Base-by-base conservation (phyloP, 2,888 invertebrate genomes). In the Arge pagana region DNA sequence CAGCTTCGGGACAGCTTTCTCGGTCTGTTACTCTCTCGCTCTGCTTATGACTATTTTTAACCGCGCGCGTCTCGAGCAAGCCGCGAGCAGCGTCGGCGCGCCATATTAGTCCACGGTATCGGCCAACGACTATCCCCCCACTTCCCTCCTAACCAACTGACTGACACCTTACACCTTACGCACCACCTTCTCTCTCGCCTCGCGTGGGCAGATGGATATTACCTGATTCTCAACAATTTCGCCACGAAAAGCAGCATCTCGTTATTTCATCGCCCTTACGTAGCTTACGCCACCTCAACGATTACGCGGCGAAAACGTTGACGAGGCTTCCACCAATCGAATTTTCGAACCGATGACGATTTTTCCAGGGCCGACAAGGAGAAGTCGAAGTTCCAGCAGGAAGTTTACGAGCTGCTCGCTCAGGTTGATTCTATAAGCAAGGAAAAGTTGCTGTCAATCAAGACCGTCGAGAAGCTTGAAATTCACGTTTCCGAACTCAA, bases 361-460 rank as follows among this genome's bases (percentile, higher is more conserved):
- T 74, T 77, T 82, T 77, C 23, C 82, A 99, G 98, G 82, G 83
- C 91, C 77, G 99, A 99, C 82, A 99, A 99, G 81, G 99, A 99
- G 78, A 98, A 96, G 81, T 84, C 90, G 74, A 95, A 96, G 82
- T 93, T 98, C 85, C 96, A 99, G 82, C 88, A 95, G 74, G 99
- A 99, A 83, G 93, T 99, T 60, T 98, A 97, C 82, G 96, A 96
- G 81, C 85, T 98, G 66, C 85, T 97, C 77, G 88, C 96, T 71
- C 96, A 96, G 83, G 88, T 97, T 72, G 99, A 99, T 80, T 87
- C 86, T 66, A 84, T 91, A 70, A 93, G 88, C 81, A 98, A 98
- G 82, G 97, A 97, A 76, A 95, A 92, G 79, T 74, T 90, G 65
- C 81, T 88, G 64, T 85, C 87, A 69, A 79, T 84, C 57, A 93